These are phyloP conservation scores for Neogale vison DNA, from an alignment of 2,113 vertebrate species.

Conservation along the genomic window DNA sequence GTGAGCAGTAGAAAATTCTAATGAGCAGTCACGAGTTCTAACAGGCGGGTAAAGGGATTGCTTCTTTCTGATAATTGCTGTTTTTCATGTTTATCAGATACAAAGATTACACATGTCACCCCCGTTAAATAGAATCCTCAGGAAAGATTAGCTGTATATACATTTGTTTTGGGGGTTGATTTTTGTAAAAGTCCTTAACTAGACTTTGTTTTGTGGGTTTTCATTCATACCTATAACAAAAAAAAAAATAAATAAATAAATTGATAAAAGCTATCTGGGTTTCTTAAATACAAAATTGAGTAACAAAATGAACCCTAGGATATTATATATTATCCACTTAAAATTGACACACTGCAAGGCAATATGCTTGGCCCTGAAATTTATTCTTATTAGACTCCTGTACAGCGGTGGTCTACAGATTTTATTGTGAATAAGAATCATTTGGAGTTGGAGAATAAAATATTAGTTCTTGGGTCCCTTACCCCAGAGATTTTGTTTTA, in stretches of 20 bases:
- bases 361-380: not conserved
- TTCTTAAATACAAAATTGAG: conserved; percentile 11
- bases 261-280: not conserved
- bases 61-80: not conserved
- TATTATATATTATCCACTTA: not conserved
- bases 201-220: conserved; percentile 27
- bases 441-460: not conserved
- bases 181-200: conserved; percentile 30
- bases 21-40: not conserved
- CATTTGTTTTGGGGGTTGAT: not conserved
- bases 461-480: not conserved
- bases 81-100: conserved; percentile 15
- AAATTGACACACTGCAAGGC: not conserved
- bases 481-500: not conserved
- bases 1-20: not conserved
- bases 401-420: not conserved
- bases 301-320: conserved; percentile 22
- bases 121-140: not conserved
- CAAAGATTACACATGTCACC: not conserved
- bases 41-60: not conserved
- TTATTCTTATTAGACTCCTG: not conserved
- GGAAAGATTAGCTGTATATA: not conserved
- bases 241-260: not conserved
- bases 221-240: not conserved
- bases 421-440: conserved; percentile 17